These are phyloP conservation scores for Arge pagana DNA, from an alignment of 2,888 invertebrate genomes.

Conservation along the genomic window DNA sequence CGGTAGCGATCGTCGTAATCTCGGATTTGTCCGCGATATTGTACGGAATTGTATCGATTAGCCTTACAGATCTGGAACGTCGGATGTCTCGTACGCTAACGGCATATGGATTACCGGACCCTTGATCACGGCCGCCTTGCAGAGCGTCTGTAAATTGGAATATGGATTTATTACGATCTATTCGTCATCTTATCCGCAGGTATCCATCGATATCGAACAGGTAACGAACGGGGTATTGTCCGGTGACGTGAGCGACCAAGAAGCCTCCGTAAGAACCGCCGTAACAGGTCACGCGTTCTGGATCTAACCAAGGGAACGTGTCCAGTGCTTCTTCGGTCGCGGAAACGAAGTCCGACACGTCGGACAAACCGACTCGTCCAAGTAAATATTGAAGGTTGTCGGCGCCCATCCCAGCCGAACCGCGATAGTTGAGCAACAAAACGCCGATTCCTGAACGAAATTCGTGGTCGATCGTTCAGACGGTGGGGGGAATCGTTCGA, in stretches of 20 bases:
- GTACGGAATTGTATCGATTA: background rate
- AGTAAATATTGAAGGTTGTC: slow-evolving; percentile 71
- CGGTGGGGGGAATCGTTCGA: background rate
- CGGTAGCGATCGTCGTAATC: no score
- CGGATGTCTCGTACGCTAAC: slow-evolving; percentile 72
- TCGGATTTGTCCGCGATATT: no score
- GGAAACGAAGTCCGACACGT: slow-evolving; percentile 79
- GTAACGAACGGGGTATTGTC: slow-evolving; percentile 72
- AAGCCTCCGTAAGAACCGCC: slow-evolving; percentile 95
- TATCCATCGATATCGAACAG: background rate
- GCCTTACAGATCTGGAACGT: slow-evolving; percentile 93
- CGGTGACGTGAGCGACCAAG: slow-evolving; percentile 80
- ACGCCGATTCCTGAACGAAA: slow-evolving; percentile 70
- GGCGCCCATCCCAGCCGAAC: slow-evolving; percentile 79
- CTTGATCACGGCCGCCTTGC: slow-evolving; percentile 72
- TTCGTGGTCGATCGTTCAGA: no score
- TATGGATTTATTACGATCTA: background rate
- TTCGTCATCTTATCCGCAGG: background rate
- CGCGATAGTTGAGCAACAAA: slow-evolving; percentile 75
- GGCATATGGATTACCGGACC: slow-evolving; percentile 85
- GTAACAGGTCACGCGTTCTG: slow-evolving; percentile 66
- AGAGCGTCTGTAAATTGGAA: slow-evolving; percentile 60
- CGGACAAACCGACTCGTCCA: slow-evolving; percentile 74
- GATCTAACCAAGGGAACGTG: slow-evolving; percentile 64
- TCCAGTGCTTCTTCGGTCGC: slow-evolving; percentile 66